Evolutionary conservation across 2,888 invertebrate species (phyloP).

Genomic region (Morinoia aosen): DNA sequence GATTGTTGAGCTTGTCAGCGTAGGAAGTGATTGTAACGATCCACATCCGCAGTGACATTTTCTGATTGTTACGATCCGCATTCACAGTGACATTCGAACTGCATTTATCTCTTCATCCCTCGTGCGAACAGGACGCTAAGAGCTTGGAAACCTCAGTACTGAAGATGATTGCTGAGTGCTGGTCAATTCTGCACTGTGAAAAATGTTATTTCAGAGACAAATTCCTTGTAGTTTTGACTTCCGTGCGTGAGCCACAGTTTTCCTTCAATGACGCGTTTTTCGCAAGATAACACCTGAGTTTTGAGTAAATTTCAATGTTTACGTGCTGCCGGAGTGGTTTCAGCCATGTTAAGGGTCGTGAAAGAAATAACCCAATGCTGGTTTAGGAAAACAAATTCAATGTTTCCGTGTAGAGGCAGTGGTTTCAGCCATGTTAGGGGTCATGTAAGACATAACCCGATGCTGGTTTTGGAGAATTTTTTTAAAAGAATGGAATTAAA

Average conservation of each 20-base stretch:
- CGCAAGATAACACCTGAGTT: neutral
- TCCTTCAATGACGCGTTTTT: neutral
- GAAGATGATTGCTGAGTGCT: neutral
- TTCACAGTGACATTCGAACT: neutral
- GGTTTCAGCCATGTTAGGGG: no score
- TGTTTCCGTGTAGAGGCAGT: no score
- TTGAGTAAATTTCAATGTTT: neutral
- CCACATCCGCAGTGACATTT: neutral
- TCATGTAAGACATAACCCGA: no score
- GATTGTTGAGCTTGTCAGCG: neutral
- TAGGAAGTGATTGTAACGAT: constrained; percentile 9
- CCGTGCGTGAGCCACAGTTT: neutral
- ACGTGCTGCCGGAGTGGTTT: neutral
- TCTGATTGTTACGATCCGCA: neutral
- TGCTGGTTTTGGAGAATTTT: no score
- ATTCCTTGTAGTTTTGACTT: neutral
- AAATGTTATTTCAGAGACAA: neutral
- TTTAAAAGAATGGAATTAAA: no score
- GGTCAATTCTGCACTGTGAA: neutral
- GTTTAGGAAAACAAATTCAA: no score
- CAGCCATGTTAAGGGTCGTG: no score
- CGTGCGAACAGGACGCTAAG: neutral
- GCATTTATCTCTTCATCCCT: neutral
- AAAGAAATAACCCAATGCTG: no score
- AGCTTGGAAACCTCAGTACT: neutral